phyloP scores from a whole-genome alignment of 64 coral and sea anemone species.

The Hydrozoanthus tunicans region DNA sequence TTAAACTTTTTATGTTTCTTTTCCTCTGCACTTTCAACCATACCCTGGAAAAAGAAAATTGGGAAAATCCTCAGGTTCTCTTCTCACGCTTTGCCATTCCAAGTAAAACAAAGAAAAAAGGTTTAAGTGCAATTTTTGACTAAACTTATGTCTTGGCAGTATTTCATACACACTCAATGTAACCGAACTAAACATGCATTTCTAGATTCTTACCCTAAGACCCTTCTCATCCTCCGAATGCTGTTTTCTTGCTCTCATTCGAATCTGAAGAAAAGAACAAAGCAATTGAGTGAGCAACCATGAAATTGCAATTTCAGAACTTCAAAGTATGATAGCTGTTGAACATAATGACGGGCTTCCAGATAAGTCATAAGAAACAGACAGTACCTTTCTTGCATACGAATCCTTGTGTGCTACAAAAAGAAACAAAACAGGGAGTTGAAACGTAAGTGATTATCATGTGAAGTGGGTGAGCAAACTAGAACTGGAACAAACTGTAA shows the following conservation, averaged over 20 bases:
- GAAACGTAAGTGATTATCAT: neutral
- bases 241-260: slow-evolving; percentile 49
- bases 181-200: neutral
- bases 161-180: neutral
- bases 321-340: neutral
- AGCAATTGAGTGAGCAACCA: neutral
- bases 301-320: neutral
- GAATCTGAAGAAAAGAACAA: neutral
- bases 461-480: neutral
- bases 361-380: too few relatives aligned
- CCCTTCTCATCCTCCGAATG: slow-evolving; percentile 50
- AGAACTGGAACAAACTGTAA: too few relatives aligned
- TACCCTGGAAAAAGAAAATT: slow-evolving; percentile 64
- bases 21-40: slow-evolving; percentile 96
- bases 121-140: too few relatives aligned
- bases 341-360: neutral
- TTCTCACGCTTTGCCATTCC: too few relatives aligned
- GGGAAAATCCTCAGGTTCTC: neutral
- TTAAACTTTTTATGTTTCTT: slow-evolving; percentile 91
- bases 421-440: neutral
- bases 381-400: slow-evolving; percentile 86
- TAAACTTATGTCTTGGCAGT: too few relatives aligned
- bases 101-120: too few relatives aligned
- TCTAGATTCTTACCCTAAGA: slow-evolving; percentile 20
- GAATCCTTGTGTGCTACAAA: slow-evolving; percentile 82